Evolutionary conservation across 2,888 invertebrate genomes (phyloP), one percentile per base, ranked within the genome.

Genomic region (Volucella inanis): DNA sequence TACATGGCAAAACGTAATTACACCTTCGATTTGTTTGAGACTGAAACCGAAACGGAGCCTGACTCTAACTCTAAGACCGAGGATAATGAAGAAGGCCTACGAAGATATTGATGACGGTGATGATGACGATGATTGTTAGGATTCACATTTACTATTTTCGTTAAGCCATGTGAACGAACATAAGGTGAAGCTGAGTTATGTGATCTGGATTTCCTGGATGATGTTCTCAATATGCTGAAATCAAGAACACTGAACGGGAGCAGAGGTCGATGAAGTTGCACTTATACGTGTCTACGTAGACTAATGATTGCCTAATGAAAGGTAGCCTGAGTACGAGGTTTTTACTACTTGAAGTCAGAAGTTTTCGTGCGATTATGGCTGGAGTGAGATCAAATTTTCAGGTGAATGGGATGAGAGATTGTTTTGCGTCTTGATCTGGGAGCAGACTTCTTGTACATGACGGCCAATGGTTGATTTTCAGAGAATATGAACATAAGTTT

Each of bases 1-100:
- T 81, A 76, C 81, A 80, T 71, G 85, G 62, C 81, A 77, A 62
- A 77, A 64, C 47, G 76, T 85, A 85, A 85, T 85, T 85, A 85
- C 85, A 81, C 71, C 71, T 68, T 75, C 71, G 50, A 59, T 57
- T 31, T 31, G 6, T 31, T 31, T 31, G 31, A 31, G 31, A 31
- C 41, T 47, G 54, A 14, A 1, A 12, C 12, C 3, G 52, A 18
- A 31, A 31, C 31, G 6, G 31, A 31, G 31, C 6, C 31, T 31
- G 31, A 31, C 1, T 31, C 31, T 3, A 31, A 6, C 31, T 31
- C 6, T 3, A 6, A 31, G 31, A 31, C 31, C 6, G 31, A 6
- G 31, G 6, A 31, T 31, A 6, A 31, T 3, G 6, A 31, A 31
- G 31, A 31, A 0, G 31, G 31, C 31, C 31, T 31, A 31, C 31